Base-by-base conservation (phyloP, 2,797 vertebrate genomes). In the Poecilia gillii region DNA sequence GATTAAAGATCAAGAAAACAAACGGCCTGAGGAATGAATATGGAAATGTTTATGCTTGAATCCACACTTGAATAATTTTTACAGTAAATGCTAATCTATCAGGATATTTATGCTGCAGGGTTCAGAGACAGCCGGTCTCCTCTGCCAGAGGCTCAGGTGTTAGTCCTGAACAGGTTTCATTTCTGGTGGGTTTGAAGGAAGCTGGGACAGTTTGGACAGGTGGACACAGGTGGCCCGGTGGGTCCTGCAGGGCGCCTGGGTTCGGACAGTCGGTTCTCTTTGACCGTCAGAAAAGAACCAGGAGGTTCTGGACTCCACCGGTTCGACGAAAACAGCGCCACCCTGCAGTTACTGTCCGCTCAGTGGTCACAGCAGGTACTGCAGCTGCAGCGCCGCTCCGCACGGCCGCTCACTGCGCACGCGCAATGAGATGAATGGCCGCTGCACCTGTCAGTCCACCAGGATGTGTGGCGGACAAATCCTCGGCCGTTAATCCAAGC, bases 381-480 rank as follows among this genome's bases (percentile, higher is more conserved):
- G 78, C 89, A 86, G 36, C 73, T 28, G 77, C 87, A 83, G 43
- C 73, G 16, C 16, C 43, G 4, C 53, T 70, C 74, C 39, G 70
- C 81, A 59, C 64, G 73, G 23, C 18, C 31, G 36, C 77, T 47
- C 41, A 87, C 13, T 86, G 92, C 89, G 89, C 90, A 91, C 83
- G 91, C 94, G 92, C 93, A 94, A 85, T 93, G 86, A 91, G 86
- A 92, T 94, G 94, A 95, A 92, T 95, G 94, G 94, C 92, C 85
- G 94, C 92, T 92, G 93, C 92, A 94, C 92, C 94, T 94, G 91
- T 93, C 91, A 91, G 84, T 84, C 93, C 92, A 94, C 90, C 94
- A 94, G 96, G 95, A 96, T 96, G 95, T 95, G 89, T 88, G 91
- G 90, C 80, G 90, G 90, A 93, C 91, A 93, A 94, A 93, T 92